Conservation (phyloP, 1,140 invertebrate genomes). For the Carcinoscorpius rotundicauda region DNA sequence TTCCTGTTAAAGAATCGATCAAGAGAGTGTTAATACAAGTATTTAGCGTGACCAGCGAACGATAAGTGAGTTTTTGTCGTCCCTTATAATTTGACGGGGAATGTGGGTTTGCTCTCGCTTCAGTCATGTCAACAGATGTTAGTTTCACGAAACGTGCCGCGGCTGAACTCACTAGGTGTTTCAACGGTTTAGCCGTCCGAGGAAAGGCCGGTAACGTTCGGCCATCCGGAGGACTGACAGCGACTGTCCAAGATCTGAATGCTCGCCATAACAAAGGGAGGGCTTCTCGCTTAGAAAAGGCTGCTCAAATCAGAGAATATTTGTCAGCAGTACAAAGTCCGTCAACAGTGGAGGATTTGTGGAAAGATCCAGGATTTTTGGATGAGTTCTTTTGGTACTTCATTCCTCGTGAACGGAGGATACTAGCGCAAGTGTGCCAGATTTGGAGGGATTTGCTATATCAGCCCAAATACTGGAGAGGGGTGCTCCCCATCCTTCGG, state of each 20-base stretch:
- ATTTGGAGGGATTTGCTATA: slow-evolving; percentile 78
- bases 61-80: too few relatives aligned
- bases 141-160: slow-evolving; percentile 56
- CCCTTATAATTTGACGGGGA: too few relatives aligned
- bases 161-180: slow-evolving; percentile 70
- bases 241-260: background rate
- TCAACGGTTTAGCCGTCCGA: slow-evolving; percentile 60
- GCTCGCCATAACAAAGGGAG: background rate
- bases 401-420: slow-evolving; percentile 55
- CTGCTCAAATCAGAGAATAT: background rate
- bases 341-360: slow-evolving; percentile 48
- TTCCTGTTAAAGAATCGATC: too few relatives aligned
- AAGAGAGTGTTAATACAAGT: too few relatives aligned
- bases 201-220: slow-evolving; percentile 35
- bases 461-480: slow-evolving; percentile 67
- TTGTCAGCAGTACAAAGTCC: background rate
- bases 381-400: slow-evolving; percentile 75
- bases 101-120: too few relatives aligned
- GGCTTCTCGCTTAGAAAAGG: background rate
- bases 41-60: too few relatives aligned
- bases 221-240: slow-evolving; percentile 37
- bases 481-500: slow-evolving; percentile 63
- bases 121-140: slow-evolving; percentile 24
- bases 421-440: slow-evolving; percentile 59
- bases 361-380: slow-evolving; percentile 70